phyloP scores from a whole-genome alignment of 2,888 invertebrate genomes.

The Eilema depressum region DNA sequence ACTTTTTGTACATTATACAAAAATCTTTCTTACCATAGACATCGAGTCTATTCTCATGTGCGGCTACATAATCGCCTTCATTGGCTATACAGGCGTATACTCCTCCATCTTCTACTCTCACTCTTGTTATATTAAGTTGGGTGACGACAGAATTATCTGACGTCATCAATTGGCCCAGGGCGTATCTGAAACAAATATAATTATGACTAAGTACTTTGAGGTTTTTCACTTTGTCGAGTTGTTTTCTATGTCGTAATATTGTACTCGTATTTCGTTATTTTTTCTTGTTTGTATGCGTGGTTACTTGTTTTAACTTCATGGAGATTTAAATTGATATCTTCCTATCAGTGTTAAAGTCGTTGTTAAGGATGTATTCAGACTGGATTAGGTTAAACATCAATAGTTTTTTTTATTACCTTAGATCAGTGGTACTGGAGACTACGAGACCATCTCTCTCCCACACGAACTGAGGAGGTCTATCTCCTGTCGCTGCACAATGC shows the following conservation, averaged over 20 bases:
- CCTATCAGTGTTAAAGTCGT: no score
- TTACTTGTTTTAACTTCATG: no score
- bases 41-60: conserved; percentile 81
- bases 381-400: background rate
- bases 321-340: no score
- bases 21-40: conserved; percentile 78
- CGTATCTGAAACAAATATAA: conserved; percentile 65
- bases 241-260: no score
- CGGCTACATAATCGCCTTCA: conserved; percentile 73
- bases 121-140: conserved; percentile 85
- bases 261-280: no score
- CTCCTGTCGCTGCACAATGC: conserved; percentile 78
- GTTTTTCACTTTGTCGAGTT: background rate
- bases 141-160: conserved; percentile 80
- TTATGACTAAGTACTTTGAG: background rate
- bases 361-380: no score
- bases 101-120: conserved; percentile 88
- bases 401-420: conserved; percentile 63
- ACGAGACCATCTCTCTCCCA: conserved; percentile 81
- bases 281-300: no score
- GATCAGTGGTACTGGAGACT: conserved; percentile 77
- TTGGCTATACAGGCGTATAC: conserved; percentile 87
- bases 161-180: conserved; percentile 80
- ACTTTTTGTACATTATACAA: no score
- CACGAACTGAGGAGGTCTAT: conserved; percentile 77